Evolutionary conservation across 2,113 vertebrate species (phyloP).

Genomic region (Mustela nigripes): DNA sequence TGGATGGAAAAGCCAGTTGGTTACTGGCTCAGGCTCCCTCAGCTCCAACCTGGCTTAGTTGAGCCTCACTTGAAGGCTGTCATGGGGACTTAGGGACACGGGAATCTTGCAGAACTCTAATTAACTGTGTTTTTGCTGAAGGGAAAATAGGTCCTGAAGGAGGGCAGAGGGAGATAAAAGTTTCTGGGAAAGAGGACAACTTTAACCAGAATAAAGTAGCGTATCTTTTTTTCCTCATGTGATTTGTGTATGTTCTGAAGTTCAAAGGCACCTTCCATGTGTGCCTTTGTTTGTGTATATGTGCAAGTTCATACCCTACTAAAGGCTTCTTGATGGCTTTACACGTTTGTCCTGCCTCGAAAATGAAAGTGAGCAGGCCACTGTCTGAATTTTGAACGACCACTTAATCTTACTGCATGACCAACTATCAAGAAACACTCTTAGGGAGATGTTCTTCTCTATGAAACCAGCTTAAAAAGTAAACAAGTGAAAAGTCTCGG

Average conservation of each 20-base stretch:
- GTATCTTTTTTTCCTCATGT: background rate
- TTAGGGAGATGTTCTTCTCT: background rate
- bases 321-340: background rate
- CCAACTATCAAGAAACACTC: background rate
- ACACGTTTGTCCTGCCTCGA: background rate
- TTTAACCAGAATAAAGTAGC: background rate
- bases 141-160: background rate
- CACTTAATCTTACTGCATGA: background rate
- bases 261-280: background rate
- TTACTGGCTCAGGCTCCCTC: background rate
- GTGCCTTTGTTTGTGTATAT: background rate
- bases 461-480: conserved; percentile 21
- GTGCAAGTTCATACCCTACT: background rate
- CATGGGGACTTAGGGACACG: background rate
- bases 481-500: background rate
- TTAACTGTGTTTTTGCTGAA: background rate
- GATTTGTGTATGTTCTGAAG: background rate
- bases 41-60: background rate
- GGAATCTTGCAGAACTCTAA: background rate
- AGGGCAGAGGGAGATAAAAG: background rate
- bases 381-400: background rate
- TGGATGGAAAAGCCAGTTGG: background rate
- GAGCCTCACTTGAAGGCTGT: background rate
- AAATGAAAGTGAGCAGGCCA: background rate
- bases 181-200: conserved; percentile 13